These are phyloP conservation scores for Glandiceps talaboti DNA, from an alignment of 53 echinoderm and acorn worm genomes.

Conservation along the genomic window DNA sequence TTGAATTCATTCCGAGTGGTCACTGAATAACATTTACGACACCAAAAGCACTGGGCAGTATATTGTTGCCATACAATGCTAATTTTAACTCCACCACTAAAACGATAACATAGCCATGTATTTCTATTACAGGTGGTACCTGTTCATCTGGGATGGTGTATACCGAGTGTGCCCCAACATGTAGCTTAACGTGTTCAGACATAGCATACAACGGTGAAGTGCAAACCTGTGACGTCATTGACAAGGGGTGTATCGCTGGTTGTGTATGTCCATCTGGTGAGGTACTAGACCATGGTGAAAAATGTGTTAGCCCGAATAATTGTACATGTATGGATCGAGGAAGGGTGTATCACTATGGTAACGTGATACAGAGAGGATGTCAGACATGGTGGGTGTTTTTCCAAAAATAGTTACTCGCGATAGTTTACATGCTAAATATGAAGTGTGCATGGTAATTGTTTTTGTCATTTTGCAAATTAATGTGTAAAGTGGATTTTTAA, in stretches of 20 bases:
- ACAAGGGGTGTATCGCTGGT: slow-evolving; percentile 61
- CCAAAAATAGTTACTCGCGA: too few species aligned
- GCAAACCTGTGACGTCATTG: too few species aligned
- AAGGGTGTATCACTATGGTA: slow-evolving; percentile 35
- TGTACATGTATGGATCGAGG: slow-evolving; percentile 60
- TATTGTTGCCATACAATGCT: too few species aligned
- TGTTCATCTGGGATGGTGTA: slow-evolving; percentile 66
- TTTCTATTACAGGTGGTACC: slow-evolving; percentile 35
- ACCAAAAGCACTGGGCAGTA: too few species aligned
- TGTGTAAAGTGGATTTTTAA: too few species aligned
- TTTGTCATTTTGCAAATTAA: too few species aligned
- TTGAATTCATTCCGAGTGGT: too few species aligned
- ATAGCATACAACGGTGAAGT: slow-evolving; percentile 33
- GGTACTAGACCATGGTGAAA: slow-evolving; percentile 54
- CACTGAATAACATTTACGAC: too few species aligned
- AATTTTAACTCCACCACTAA: too few species aligned
- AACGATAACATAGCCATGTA: too few species aligned
- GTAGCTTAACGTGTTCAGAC: slow-evolving; percentile 65
- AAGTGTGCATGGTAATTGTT: too few species aligned
- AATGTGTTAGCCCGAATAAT: slow-evolving; percentile 44
- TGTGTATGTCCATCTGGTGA: slow-evolving; percentile 66
- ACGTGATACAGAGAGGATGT: slow-evolving; percentile 46
- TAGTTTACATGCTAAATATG: too few species aligned
- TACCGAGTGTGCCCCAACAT: slow-evolving; percentile 64
- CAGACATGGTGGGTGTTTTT: slow-evolving; percentile 56